Base-by-base conservation (phyloP, 2,113 vertebrate genomes). In the Odocoileus virginianus region DNA sequence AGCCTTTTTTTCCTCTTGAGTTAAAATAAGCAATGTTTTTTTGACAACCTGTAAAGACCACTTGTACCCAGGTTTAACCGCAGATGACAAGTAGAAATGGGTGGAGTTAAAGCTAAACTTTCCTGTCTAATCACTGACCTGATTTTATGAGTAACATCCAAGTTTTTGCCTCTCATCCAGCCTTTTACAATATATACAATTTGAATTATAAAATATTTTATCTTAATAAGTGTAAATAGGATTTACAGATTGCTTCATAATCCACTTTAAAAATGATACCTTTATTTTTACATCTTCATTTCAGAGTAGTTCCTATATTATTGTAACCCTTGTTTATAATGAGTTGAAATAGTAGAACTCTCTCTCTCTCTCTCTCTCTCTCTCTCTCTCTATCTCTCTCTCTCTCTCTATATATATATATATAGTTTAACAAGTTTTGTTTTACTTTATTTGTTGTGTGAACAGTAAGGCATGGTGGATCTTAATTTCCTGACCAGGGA, bases 41-140 rank as follows among this genome's bases (percentile, higher is more conserved):
- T 95, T 50, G 23, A 81, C 60, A 81, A 21, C 13, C 27, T 67
- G 9, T 89, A 1, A 52, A 11, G 79, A 43, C 30, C 25, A 52
- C 60, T 55, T 71, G 2, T 85, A 40, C 16, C 9, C 10, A 74
- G 19, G 10, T 84, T 14, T 58, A 64, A 33, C 60, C 92, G 2
- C 1, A 7, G 0, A 28, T 40, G 50, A 0, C 0, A 0, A 28
- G 28, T 27, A 14, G 5, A 2, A 57, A 25, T 4, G 0, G 9
- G 33, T 47, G 19, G 47, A 36, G 13, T 76, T 45, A 50, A 93
- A 76, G 84, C 27, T 84, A 43, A 96, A 33, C 57, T 84, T 87
- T 94, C 45, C 79, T 84, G 30, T 86, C 0, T 1, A 50, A 21
- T 79, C 36, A 64, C 1, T 78, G 67, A 54, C 40, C 54, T 89